Conservation (phyloP, 2,797 vertebrate species). For the Monodelphis domestica region DNA sequence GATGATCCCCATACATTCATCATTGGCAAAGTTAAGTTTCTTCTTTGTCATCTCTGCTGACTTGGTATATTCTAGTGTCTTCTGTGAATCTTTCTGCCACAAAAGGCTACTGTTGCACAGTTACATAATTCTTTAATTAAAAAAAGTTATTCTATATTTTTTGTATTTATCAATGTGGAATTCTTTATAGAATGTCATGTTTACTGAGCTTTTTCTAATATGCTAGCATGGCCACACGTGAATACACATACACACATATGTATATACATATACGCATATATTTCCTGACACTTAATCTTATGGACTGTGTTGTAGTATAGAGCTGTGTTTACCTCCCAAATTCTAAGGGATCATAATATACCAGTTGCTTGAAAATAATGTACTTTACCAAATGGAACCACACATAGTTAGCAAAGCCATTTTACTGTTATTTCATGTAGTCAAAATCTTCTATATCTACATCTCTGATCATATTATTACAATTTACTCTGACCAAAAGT, state of each 20-base stretch:
- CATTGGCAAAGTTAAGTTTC: background rate
- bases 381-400: background rate
- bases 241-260: too few species aligned
- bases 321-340: background rate
- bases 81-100: background rate
- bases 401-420: background rate
- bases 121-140: background rate
- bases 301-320: background rate
- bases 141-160: background rate
- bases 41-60: background rate
- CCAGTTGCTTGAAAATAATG: background rate
- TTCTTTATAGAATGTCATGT: background rate
- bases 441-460: background rate
- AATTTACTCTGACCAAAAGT: background rate
- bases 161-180: background rate
- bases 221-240: background rate
- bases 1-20: background rate
- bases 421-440: background rate
- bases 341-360: background rate
- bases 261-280: too few species aligned
- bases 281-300: background rate
- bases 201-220: background rate
- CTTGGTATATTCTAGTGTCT: background rate
- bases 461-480: background rate
- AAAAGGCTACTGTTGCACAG: background rate